phyloP scores from a whole-genome alignment of 2,888 invertebrate genomes.

The Bugula neritina region DNA sequence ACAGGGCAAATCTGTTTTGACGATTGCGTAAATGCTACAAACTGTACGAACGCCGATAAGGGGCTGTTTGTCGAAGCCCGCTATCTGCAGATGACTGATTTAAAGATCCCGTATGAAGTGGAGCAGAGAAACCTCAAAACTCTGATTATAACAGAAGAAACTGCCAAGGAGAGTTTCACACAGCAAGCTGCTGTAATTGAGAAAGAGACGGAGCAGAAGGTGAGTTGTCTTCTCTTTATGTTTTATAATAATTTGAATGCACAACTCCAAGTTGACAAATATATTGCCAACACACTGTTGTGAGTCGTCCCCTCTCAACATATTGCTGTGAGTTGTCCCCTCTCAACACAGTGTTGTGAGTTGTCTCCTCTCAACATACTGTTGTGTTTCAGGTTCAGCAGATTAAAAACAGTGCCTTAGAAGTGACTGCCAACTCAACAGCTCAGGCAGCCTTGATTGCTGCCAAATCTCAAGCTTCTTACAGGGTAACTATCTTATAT shows the following conservation, averaged over 20 bases:
- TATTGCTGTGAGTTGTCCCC: not conserved
- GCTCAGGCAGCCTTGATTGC: constrained; percentile 4
- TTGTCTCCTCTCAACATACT: not conserved
- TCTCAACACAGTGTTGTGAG: not conserved
- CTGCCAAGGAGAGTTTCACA: constrained; percentile 18
- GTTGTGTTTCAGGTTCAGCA: not conserved
- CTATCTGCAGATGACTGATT: constrained; percentile 8
- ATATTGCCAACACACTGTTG: not conserved
- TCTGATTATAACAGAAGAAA: constrained; percentile 19
- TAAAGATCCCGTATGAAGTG: not conserved
- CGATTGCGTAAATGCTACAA: not conserved
- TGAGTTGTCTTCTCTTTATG: constrained; percentile 19
- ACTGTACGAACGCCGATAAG: not conserved
- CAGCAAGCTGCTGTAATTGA: constrained; percentile 17
- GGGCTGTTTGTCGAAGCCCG: constrained; percentile 22
- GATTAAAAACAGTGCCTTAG: not conserved
- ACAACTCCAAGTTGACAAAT: not conserved
- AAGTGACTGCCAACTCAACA: constrained; percentile 25
- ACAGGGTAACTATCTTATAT: not conserved
- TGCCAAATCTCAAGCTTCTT: not conserved
- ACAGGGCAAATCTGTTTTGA: not conserved
- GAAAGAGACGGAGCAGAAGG: constrained; percentile 17
- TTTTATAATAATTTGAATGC: not conserved
- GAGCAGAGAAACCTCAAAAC: constrained; percentile 6
- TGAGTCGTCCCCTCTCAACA: not conserved